A percentile compares a stretch with the other conserved stretches of the same genome.
Conservation (phyloP, 2,888 invertebrate genomes). For the Cancer borealis region DNA sequence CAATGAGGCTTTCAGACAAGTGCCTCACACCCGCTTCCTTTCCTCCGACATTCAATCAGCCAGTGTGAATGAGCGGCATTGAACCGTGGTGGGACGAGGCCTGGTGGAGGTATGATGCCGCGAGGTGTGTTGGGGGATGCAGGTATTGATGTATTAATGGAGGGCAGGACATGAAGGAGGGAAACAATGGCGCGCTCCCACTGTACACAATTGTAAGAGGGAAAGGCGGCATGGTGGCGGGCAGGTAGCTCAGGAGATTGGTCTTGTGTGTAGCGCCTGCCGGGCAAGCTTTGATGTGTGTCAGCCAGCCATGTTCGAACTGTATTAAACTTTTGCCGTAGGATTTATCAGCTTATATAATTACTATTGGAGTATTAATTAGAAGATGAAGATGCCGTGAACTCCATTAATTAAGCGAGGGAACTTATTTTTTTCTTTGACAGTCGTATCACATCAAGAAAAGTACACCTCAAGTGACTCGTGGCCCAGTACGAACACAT, state of each 20-base stretch:
- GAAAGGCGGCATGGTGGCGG: neutral
- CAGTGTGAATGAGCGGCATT: neutral
- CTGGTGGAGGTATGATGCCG: neutral
- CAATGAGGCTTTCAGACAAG: neutral
- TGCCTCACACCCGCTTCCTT: neutral
- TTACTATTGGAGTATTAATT: neutral
- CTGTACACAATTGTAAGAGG: neutral
- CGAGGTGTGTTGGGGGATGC: neutral
- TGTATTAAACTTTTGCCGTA: neutral
- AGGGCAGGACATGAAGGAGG: neutral
- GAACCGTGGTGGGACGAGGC: neutral
- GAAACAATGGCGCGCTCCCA: neutral
- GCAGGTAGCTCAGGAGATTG: neutral
- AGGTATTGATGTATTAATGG: constrained; percentile 30
- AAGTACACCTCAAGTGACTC: neutral
- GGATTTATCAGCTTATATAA: neutral
- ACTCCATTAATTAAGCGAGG: neutral
- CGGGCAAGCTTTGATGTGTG: neutral
- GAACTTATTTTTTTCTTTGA: neutral
- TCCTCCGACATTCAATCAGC: neutral
- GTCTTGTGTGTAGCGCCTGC: neutral
- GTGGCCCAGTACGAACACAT: neutral
- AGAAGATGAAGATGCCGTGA: neutral
- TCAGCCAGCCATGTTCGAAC: neutral
- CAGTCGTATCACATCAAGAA: neutral